phyloP scores from a whole-genome alignment of 2,797 vertebrate genomes.

The Cossypha polioptera region DNA sequence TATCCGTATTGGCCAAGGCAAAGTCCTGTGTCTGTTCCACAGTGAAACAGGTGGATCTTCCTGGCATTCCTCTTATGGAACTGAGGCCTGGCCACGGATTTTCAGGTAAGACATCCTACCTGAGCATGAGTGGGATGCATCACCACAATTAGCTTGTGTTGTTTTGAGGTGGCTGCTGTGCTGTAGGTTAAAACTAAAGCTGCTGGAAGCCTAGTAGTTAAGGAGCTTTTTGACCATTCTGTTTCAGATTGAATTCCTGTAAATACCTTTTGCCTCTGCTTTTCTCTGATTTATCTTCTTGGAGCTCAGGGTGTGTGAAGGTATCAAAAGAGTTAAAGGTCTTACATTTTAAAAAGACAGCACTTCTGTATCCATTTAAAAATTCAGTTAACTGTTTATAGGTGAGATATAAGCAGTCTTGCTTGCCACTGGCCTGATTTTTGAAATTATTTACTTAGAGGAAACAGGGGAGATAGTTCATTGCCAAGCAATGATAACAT shows the following conservation, averaged over 20 bases:
- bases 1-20: not conserved
- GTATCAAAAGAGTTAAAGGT: not conserved
- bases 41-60: not conserved
- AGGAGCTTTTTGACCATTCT: not conserved
- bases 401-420: not conserved
- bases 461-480: not conserved
- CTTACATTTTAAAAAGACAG: not conserved
- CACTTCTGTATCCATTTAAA: not conserved
- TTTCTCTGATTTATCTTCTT: not conserved
- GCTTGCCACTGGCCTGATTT: not conserved
- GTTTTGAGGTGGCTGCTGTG: not conserved
- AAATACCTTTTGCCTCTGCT: not conserved
- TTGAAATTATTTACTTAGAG: not conserved
- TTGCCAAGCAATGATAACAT: not conserved
- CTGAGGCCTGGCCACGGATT: fast-evolving
- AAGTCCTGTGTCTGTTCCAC: too few relatives aligned
- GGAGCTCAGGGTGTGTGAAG: not conserved
- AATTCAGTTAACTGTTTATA: not conserved
- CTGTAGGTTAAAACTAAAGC: not conserved
- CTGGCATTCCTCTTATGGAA: not conserved
- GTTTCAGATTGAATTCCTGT: not conserved
- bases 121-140: fast-evolving
- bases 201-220: not conserved
- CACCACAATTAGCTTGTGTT: fast-evolving
- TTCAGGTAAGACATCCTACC: not conserved